Conservation (phyloP, 1,140 invertebrate species). For the Brachystomella parvula region DNA sequence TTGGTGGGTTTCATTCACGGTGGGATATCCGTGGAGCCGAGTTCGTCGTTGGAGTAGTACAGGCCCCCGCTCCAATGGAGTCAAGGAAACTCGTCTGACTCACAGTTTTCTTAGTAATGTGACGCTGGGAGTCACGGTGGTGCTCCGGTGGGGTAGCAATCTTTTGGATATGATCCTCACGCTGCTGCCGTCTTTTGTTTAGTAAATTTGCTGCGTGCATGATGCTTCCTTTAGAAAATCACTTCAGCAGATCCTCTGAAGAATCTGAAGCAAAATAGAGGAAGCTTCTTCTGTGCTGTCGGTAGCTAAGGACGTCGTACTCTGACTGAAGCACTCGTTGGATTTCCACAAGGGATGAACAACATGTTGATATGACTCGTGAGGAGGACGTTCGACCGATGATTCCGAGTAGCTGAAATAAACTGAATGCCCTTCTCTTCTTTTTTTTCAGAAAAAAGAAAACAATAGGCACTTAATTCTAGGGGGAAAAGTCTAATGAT, state of each 20-base stretch:
- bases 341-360: not conserved
- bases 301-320: not conserved
- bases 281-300: not conserved
- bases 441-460: not conserved
- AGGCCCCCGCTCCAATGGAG: not conserved
- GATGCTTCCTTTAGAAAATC: not conserved
- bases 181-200: constrained; percentile 13
- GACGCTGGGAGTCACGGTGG: not conserved
- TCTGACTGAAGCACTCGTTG: not conserved
- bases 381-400: not conserved
- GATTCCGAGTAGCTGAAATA: no score
- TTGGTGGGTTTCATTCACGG: not conserved
- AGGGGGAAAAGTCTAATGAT: not conserved
- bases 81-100: constrained; percentile 6
- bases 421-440: not conserved
- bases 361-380: constrained; percentile 2
- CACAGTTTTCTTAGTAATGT: not conserved
- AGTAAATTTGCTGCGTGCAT: constrained; percentile 16
- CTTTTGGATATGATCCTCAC: not conserved
- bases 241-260: not conserved
- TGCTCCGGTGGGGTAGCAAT: not conserved
- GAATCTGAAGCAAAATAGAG: not conserved
- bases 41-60: not conserved
- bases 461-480: not conserved
- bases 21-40: constrained; percentile 2